Conservation (phyloP, 2,797 vertebrate genomes). For the Mormyrops boulengeri region DNA sequence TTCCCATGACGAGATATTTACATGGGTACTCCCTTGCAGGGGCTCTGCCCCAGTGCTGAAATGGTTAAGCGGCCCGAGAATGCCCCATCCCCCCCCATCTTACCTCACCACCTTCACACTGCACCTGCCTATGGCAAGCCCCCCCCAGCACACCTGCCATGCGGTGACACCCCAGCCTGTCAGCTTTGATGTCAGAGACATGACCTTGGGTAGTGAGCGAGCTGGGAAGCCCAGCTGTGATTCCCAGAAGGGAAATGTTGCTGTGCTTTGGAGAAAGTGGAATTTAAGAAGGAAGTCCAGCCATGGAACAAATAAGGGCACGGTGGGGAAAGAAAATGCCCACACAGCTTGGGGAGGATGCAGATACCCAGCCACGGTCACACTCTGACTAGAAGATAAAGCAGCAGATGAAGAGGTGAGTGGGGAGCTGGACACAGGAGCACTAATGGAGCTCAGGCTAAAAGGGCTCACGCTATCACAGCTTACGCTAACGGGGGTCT, state of each 20-base stretch:
- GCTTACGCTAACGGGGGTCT: not conserved
- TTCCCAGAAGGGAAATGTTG: not conserved
- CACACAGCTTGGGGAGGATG: not conserved
- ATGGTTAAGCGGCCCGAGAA: not conserved
- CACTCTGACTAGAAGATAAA: not conserved
- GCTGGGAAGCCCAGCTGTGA: not conserved
- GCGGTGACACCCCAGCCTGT: not conserved
- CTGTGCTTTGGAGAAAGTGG: not conserved
- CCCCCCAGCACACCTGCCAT: not conserved
- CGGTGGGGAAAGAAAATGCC: not conserved
- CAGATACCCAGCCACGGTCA: not conserved
- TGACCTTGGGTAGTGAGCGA: not conserved
- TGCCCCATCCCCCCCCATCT: not conserved
- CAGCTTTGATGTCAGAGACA: not conserved
- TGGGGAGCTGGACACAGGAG: not conserved
- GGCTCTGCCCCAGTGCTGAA: not conserved
- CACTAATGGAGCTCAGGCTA: not conserved
- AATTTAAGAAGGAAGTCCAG: not conserved
- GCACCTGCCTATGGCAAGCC: not conserved
- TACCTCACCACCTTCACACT: not conserved
- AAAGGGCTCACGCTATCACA: not conserved
- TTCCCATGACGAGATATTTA: conserved; percentile 6
- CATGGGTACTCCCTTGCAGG: not conserved
- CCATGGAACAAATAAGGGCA: not conserved
- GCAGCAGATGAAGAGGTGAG: not conserved